These are phyloP conservation scores for Himalopsyche anomala DNA, from an alignment of 2,888 invertebrate species.

Conservation along the genomic window DNA sequence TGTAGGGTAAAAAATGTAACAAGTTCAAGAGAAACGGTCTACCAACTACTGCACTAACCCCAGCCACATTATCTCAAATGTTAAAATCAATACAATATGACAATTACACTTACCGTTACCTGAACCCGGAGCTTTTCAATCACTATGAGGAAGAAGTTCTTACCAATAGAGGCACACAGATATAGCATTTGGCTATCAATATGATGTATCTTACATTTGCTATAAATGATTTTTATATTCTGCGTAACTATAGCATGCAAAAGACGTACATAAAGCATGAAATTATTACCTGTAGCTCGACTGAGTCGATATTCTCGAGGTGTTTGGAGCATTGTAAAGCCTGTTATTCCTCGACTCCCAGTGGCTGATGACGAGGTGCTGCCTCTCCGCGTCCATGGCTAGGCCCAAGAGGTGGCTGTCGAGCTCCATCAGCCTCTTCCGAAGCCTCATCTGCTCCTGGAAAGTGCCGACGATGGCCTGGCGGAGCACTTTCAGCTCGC, in stretches of 20 bases:
- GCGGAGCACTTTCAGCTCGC: constrained; percentile 82
- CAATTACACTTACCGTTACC: too few relatives aligned
- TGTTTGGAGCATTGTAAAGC: constrained; percentile 80
- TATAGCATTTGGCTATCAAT: too few relatives aligned
- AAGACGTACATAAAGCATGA: background rate
- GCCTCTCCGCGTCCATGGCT: constrained; percentile 91
- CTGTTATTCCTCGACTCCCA: constrained; percentile 92
- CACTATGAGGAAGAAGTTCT: too few relatives aligned
- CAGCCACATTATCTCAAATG: too few relatives aligned
- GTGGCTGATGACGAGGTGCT: constrained; percentile 91
- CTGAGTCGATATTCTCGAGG: constrained; percentile 79
- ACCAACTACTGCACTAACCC: too few relatives aligned
- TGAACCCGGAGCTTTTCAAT: too few relatives aligned
- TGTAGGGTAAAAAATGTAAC: too few relatives aligned
- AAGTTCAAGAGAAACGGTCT: too few relatives aligned
- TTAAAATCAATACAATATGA: too few relatives aligned
- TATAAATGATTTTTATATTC: too few relatives aligned
- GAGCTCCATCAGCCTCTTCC: constrained; percentile 91
- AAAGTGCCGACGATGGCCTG: constrained; percentile 93
- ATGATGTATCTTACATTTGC: too few relatives aligned
- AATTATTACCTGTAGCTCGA: constrained; percentile 76
- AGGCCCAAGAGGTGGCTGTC: constrained; percentile 89
- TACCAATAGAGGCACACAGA: too few relatives aligned
- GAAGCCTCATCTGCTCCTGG: constrained; percentile 93
- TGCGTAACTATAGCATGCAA: background rate